Percentiles rank a stretch among this genome's conserved stretches.
Evolutionary conservation across 2,797 vertebrate species (phyloP).

Genomic region (Salarias fasciatus): DNA sequence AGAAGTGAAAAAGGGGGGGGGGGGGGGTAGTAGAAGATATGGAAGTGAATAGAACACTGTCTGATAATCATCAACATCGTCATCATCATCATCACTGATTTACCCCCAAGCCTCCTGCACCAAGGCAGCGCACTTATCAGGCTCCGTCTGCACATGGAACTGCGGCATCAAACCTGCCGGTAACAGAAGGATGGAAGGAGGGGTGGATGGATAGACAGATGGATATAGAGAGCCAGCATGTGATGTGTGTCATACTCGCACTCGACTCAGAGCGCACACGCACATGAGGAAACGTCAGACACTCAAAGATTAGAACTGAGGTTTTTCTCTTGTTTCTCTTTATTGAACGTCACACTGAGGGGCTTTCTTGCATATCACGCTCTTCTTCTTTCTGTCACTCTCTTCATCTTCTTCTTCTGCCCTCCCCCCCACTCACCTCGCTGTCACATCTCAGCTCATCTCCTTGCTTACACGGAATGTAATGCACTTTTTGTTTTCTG

Average conservation of each 20-base stretch:
- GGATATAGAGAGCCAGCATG: constrained; percentile 56
- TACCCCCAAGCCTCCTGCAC: constrained; percentile 9
- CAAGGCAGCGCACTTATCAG: constrained; percentile 15
- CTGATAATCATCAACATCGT: constrained; percentile 44
- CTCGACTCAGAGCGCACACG: constrained; percentile 46
- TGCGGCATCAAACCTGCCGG: constrained; percentile 51
- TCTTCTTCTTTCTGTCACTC: constrained; percentile 22
- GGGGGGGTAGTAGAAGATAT: constrained; percentile 25
- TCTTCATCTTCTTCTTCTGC: constrained; percentile 6
- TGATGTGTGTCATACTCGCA: constrained; percentile 57
- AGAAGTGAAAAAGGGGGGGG: not conserved
- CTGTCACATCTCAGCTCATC: constrained; percentile 56
- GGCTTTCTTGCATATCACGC: constrained; percentile 41
- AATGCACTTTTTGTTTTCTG: constrained; percentile 63
- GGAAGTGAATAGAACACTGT: constrained; percentile 35
- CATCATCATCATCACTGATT: constrained; percentile 20
- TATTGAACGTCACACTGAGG: constrained; percentile 48
- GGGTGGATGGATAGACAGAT: constrained; percentile 63
- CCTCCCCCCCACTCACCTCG: not conserved
- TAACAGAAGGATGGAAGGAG: constrained; percentile 66
- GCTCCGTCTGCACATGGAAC: constrained; percentile 37
- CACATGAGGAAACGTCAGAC: constrained; percentile 58
- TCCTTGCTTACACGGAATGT: constrained; percentile 58
- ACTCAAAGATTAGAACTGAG: constrained; percentile 47
- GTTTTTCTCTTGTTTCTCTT: constrained; percentile 53